phyloP scores from a whole-genome alignment of 1,140 invertebrate genomes.

The roundworm (Caenorhabditis elegans) region DNA sequence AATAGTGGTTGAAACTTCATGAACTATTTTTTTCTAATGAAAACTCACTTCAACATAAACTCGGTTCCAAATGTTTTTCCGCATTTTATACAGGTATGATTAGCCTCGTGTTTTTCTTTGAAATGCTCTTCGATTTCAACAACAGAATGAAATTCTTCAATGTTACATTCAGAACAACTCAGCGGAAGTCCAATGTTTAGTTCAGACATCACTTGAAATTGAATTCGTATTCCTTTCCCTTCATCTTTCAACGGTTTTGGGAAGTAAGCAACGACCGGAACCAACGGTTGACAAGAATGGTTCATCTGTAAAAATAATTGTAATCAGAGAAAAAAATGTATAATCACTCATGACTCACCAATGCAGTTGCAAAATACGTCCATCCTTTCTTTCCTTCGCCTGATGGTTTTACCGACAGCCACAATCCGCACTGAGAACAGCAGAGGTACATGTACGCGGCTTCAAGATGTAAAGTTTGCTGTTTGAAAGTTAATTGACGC shows the following conservation, averaged over 20 bases:
- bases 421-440: background rate
- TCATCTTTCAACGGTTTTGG: background rate
- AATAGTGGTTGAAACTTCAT: too few relatives aligned
- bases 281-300: background rate
- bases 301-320: background rate
- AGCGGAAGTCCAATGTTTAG: background rate
- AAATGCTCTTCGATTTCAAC: background rate
- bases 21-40: too few relatives aligned
- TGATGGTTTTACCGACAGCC: background rate
- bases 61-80: background rate
- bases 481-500: too few relatives aligned
- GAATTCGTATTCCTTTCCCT: background rate
- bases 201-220: background rate
- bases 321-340: too few relatives aligned
- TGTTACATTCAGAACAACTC: background rate
- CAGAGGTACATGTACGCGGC: background rate
- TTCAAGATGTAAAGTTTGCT: background rate
- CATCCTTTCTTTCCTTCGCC: background rate
- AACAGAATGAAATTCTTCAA: background rate
- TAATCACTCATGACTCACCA: too few relatives aligned
- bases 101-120: background rate
- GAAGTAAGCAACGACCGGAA: background rate
- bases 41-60: background rate
- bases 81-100: background rate
- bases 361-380: background rate